Conservation (phyloP, 2,113 vertebrate genomes). For the Apteryx owenii region DNA sequence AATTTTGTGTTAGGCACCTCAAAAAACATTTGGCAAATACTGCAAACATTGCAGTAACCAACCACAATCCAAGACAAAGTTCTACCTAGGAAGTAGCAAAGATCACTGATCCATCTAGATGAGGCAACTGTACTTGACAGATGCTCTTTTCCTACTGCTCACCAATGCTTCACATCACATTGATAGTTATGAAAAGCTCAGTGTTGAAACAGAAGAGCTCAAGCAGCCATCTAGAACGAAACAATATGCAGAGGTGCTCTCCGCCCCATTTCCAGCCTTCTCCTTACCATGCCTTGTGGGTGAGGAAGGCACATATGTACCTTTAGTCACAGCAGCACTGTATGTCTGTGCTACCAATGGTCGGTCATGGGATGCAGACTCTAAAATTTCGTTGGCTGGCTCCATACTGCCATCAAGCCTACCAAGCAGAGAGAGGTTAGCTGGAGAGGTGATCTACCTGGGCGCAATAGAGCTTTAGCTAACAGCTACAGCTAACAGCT, state of each 20-base stretch:
- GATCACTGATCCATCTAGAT: not conserved
- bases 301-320: conserved; percentile 79
- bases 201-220: not conserved
- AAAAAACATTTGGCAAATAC: not conserved
- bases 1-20: not conserved
- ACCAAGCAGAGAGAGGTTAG: not conserved
- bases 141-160: not conserved
- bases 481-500: not conserved
- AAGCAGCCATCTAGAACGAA: not conserved
- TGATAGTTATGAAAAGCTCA: not conserved
- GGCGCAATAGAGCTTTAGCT: not conserved
- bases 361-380: conserved; percentile 92
- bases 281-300: conserved; percentile 80
- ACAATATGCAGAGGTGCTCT: not conserved
- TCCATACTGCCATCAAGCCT: conserved; percentile 96
- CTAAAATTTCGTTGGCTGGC: conserved; percentile 91
- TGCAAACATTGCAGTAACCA: not conserved
- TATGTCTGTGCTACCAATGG: conserved; percentile 90
- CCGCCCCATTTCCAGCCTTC: not conserved
- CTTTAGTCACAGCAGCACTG: conserved; percentile 86
- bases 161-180: not conserved
- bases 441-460: not conserved
- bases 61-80: not conserved
- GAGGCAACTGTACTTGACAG: not conserved
- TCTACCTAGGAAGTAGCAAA: not conserved